These are phyloP conservation scores for Peromyscus californicus DNA, from an alignment of 2,113 vertebrate species.

Conservation along the genomic window DNA sequence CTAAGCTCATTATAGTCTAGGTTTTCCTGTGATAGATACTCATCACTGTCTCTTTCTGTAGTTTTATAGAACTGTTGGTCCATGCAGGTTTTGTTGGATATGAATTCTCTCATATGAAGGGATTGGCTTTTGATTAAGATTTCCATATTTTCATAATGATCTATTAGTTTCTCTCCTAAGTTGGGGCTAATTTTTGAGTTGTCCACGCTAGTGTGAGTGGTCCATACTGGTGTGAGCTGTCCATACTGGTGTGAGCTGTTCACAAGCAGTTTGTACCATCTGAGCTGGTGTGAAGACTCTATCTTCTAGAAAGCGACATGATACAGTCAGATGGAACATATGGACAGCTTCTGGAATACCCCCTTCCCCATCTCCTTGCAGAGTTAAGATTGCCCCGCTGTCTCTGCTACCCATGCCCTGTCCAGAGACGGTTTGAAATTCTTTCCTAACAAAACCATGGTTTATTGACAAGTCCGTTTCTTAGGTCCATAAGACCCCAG, in stretches of 20 bases:
- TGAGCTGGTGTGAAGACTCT: not conserved
- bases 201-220: not conserved
- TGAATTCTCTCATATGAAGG: not conserved
- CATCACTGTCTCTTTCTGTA: not conserved
- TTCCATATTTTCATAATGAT: not conserved
- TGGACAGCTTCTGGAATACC: too few relatives aligned
- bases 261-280: not conserved
- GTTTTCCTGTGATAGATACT: not conserved
- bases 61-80: not conserved
- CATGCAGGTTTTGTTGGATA: not conserved
- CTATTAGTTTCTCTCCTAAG: not conserved
- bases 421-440: not conserved
- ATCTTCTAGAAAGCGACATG: not conserved
- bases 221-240: not conserved
- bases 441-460: not conserved
- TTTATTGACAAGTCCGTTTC: not conserved
- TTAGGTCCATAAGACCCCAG: too few relatives aligned
- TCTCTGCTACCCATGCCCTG: not conserved
- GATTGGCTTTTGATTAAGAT: not conserved
- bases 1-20: not conserved
- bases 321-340: not conserved
- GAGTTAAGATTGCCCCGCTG: not conserved
- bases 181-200: not conserved
- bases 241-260: not conserved
- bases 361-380: not conserved